Evolutionary conservation across 2,797 vertebrate species (phyloP), one percentile per base, ranked within the genome.

Genomic region (Pangasius djambal): DNA sequence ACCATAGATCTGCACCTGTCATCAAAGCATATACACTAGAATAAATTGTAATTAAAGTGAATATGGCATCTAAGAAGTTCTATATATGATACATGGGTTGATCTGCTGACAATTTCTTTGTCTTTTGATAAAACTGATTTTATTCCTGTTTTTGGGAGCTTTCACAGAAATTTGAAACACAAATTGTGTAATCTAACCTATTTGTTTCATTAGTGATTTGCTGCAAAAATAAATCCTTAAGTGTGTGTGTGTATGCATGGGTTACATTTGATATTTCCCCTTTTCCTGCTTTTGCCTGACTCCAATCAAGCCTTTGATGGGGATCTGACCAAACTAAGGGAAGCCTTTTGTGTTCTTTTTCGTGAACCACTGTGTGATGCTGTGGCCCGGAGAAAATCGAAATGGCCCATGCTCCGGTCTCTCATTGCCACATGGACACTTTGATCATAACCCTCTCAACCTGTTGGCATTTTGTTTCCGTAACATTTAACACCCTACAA

Each of bases 391-490:
- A 89, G 87, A 74, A 89, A 88, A 87, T 57, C 79, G 6, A 81
- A 52, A 86, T 85, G 50, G 50, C 85, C 88, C 87, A 52, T 63
- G 40, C 87, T 83, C 83, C 31, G 34, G 37, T 89, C 34, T 83
- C 55, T 85, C 78, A 28, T 86, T 77, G 50, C 88, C 83, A 72
- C 55, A 34, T 67, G 74, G 83, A 90, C 82, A 87, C 90, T 86
- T 89, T 91, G 85, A 92, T 92, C 87, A 83, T 88, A 91, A 92
- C 89, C 90, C 90, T 79, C 85, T 89, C 77, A 89, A 92, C 89
- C 89, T 90, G 84, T 52, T 91, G 90, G 22, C 84, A 90, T 88
- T 90, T 92, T 88, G 89, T 89, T 91, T 88, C 85, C 84, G 59
- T 90, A 69, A 87, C 88, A 90, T 84, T 88, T 89, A 90, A 83